phyloP scores from a whole-genome alignment of 1,140 invertebrate genomes.

The Penaeus indicus region DNA sequence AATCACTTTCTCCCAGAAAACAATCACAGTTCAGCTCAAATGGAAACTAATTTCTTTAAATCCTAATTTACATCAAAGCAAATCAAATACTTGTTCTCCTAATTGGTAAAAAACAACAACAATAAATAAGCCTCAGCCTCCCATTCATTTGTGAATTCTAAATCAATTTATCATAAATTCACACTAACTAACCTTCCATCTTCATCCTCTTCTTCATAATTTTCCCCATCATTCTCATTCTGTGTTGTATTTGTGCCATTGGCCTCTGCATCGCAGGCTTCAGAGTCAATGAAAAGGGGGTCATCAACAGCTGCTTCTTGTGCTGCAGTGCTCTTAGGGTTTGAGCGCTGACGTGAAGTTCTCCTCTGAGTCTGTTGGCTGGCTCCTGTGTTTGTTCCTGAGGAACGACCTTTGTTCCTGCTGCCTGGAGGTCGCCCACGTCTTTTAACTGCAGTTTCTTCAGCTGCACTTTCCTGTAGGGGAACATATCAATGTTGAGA shows the following conservation, averaged over 20 bases:
- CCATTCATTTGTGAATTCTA: too few relatives aligned
- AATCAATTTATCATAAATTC: too few relatives aligned
- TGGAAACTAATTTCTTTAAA: not conserved
- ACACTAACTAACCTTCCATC: constrained; percentile 1
- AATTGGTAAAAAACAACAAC: too few relatives aligned
- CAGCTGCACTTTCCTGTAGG: constrained; percentile 1
- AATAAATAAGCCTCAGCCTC: too few relatives aligned
- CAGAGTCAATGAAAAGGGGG: constrained; percentile 17
- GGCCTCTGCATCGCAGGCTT: constrained; percentile 9
- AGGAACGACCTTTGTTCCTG: constrained; percentile 13
- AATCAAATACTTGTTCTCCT: not conserved
- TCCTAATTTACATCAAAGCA: not conserved
- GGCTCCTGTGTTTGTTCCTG: not conserved
- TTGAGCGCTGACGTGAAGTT: constrained; percentile 24
- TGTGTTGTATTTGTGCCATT: not conserved
- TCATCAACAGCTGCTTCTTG: constrained; percentile 39
- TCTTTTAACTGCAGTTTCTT: not conserved
- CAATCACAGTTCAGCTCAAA: too few relatives aligned
- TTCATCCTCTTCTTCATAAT: constrained; percentile 14
- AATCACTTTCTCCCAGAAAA: too few relatives aligned
- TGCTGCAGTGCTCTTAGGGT: not conserved
- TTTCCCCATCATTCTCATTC: constrained; percentile 12
- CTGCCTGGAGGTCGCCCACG: constrained; percentile 45
- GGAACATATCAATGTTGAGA: too few relatives aligned
- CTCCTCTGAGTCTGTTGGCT: constrained; percentile 19